Evolutionary conservation across 53 echinoderm and acorn worm species (phyloP).

Genomic region (Paracentrotus lividus): DNA sequence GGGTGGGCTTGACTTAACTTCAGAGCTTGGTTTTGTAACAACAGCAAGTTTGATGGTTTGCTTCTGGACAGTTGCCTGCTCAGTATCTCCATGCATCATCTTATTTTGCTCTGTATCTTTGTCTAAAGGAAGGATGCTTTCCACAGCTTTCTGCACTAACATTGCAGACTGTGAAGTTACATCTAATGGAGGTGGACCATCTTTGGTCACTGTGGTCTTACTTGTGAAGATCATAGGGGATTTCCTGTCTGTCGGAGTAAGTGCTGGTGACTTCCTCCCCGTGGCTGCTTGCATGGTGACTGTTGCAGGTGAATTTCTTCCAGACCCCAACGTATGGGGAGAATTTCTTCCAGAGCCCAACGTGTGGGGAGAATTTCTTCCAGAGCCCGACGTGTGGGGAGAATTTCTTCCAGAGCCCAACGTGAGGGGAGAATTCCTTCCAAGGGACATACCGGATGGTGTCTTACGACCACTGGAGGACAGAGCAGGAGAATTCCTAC

Average conservation of each 20-base stretch:
- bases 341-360: constrained; percentile 41
- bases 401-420: constrained; percentile 48
- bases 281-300: constrained; percentile 5
- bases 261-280: constrained; percentile 13
- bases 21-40: constrained; percentile 29
- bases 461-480: neutral
- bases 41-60: constrained; percentile 19
- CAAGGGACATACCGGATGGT: neutral
- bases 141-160: constrained; percentile 46
- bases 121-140: constrained; percentile 43
- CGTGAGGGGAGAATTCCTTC: constrained; percentile 53
- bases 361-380: constrained; percentile 48
- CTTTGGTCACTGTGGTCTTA: constrained; percentile 7
- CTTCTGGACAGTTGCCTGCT: constrained; percentile 11
- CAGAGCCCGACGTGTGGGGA: neutral
- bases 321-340: neutral
- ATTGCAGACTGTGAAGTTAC: constrained; percentile 21
- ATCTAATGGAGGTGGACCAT: neutral
- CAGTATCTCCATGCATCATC: constrained; percentile 4
- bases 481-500: constrained; percentile 62
- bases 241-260: constrained; percentile 29
- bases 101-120: constrained; percentile 24
- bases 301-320: constrained; percentile 54
- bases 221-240: constrained; percentile 38
- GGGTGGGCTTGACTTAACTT: neutral